These are phyloP conservation scores for Scomber japonicus DNA, from an alignment of 2,113 vertebrate genomes.

Conservation along the genomic window DNA sequence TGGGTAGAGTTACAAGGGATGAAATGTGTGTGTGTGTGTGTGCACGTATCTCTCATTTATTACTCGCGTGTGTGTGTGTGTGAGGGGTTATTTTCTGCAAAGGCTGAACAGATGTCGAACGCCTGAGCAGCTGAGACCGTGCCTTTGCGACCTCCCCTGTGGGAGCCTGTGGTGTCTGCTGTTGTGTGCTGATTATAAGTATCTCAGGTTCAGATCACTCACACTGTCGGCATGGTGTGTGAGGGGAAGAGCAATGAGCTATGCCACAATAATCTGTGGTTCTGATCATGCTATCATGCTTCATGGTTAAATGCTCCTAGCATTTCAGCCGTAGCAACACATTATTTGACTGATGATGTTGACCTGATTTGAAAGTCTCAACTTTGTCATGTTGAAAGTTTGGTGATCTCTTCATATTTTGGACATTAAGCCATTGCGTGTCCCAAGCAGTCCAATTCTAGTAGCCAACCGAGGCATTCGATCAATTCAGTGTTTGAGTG, in stretches of 20 bases:
- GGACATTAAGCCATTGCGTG: not conserved
- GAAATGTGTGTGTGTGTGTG: slow-evolving; percentile 10
- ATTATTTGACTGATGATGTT: not conserved
- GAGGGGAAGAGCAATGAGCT: not conserved
- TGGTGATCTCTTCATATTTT: not conserved
- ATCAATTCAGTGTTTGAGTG: not conserved
- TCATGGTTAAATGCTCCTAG: not conserved
- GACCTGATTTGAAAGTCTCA: not conserved
- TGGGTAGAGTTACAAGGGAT: slow-evolving; percentile 33
- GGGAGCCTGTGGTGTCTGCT: slow-evolving; percentile 27
- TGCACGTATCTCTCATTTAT: not conserved
- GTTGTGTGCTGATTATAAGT: slow-evolving; percentile 58
- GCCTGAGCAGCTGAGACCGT: slow-evolving; percentile 53
- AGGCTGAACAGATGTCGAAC: slow-evolving; percentile 58
- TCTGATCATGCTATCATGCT: too few relatives aligned
- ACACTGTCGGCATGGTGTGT: accelerated
- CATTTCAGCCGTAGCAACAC: not conserved
- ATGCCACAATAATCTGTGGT: not conserved
- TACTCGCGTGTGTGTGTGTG: not conserved
- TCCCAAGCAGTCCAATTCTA: not conserved
- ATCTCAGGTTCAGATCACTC: slow-evolving; percentile 44
- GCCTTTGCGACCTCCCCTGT: slow-evolving; percentile 1
- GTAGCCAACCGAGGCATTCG: not conserved
- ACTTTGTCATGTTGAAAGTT: slow-evolving; percentile 6
- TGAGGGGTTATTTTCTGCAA: slow-evolving; percentile 47